Base-by-base conservation (phyloP, 2,888 invertebrate genomes). In the Arctia plantaginis region DNA sequence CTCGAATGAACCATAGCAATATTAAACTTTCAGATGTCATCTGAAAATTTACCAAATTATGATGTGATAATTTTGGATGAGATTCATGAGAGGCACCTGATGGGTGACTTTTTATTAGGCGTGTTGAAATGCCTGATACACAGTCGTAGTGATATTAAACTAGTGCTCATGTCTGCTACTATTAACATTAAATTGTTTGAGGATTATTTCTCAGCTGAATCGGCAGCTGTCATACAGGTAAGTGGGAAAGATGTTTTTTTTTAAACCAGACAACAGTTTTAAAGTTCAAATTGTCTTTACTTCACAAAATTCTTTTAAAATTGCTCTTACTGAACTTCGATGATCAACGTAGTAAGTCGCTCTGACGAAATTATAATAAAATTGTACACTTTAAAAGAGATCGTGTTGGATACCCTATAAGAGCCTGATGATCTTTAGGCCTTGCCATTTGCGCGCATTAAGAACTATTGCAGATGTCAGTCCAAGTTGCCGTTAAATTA, bases 141-240 rank as follows among this genome's bases (percentile, higher is more conserved):
- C 85, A 98, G 98, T 86, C 96, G 98, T 69, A 92, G 93, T 7
- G 97, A 99, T 86, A 96, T 99, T 35, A 99, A 99, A 93, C 92
- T 99, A 23, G 97, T 99, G 65, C 97, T 99, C 0, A 99, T 99
- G 99, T 99, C 99, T 0, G 99, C 99, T 23, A 99, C 99, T 0
- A 99, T 99, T 75, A 99, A 99, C 93, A 97, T 99, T 41, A 97
- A 99, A 82, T 95, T 99, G n/a, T 99, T 99, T 92, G 97, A 97
- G 79, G 96, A 97, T 82, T 99, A 99, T 91, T 99, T 99, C 87
- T 93, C 97, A 3, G 96, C 97, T 6, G 98, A 98, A 89, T 96
- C 97, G 66, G 98, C 98, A 66, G 97, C 97, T 75, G 97, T 99
- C 71, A 97, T 99, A 84, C 97, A 98, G 96, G 98, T 97, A 89